Evolutionary conservation across 2,797 vertebrate genomes (phyloP), one percentile per base, ranked within the genome.

Genomic region (Carapus acus): DNA sequence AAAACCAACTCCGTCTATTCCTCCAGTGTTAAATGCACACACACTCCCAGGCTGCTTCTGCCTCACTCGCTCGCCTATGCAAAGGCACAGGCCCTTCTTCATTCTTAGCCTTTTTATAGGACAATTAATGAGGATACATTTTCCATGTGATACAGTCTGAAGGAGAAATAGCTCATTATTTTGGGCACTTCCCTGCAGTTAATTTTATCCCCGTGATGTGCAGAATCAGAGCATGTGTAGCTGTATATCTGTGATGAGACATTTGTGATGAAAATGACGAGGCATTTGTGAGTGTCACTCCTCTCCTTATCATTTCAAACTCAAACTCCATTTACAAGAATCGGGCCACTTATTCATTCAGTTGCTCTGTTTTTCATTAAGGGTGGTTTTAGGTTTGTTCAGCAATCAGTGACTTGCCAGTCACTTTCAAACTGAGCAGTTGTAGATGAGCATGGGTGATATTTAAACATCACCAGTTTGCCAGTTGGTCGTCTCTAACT

Each of bases 161-260:
- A 19, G 61, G 43, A 62, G 55, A 65, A 59, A 45, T 52, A 2
- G 18, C 45, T 45, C 52, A 53, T 65, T 62, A 62, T 69, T 74
- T 68, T 66, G 18, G 43, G 44, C 67, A 50, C 21, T 67, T 42
- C 45, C 41, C 58, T 40, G 59, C 36, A 42, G 44, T 65, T 75
- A 50, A 58, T 62, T 75, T 78, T 68, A 76, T 65, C 49, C 48
- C 21, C 66, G 40, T 6, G 9, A 23, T 52, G 40, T 47, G 31
- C 29, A 57, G 64, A 65, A 49, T 17, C 19, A 14, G 50, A 43
- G 15, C 33, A 33, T 29, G 9, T 23, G 43, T 52, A 16, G 29
- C 29, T 14, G 44, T 21, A 27, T 15, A 21, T n/a, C 29, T 36
- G 36, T n/a, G n/a, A n/a, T n/a, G n/a, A n/a, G n/a, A n/a, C n/a